These are phyloP conservation scores for Pipistrellus kuhlii DNA, from an alignment of 2,797 vertebrate species.

Conservation along the genomic window DNA sequence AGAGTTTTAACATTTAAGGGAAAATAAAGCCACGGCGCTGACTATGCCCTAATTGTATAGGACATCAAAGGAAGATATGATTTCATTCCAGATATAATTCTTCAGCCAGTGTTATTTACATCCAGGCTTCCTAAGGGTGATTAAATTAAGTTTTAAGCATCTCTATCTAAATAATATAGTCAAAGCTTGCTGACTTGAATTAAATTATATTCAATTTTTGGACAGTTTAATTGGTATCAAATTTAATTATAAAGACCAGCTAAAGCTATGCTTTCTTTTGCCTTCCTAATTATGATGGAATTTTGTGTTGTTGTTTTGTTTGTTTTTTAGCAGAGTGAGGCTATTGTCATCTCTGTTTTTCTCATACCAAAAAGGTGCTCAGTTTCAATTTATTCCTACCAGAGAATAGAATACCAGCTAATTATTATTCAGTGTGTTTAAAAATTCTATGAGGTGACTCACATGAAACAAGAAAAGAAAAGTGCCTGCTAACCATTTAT, in stretches of 20 bases:
- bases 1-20: constrained; percentile 37
- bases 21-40: background rate
- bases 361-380: constrained; percentile 64
- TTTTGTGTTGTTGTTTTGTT: background rate
- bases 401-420: constrained; percentile 39
- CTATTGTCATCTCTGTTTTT: constrained; percentile 52
- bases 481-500: background rate
- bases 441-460: constrained; percentile 30
- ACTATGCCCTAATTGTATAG: background rate
- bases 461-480: background rate
- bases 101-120: constrained; percentile 59
- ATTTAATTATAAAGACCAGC: constrained; percentile 70
- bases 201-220: constrained; percentile 72
- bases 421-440: constrained; percentile 47
- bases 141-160: constrained; percentile 63
- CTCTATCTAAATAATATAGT: constrained; percentile 68
- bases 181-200: constrained; percentile 65
- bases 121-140: constrained; percentile 18
- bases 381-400: constrained; percentile 65
- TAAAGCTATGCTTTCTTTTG: constrained; percentile 66
- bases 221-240: constrained; percentile 62
- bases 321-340: constrained; percentile 22
- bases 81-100: background rate
- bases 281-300: constrained; percentile 65
- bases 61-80: background rate